Conservation (phyloP, 2,888 invertebrate species). For the Cheilosia vulpina region DNA sequence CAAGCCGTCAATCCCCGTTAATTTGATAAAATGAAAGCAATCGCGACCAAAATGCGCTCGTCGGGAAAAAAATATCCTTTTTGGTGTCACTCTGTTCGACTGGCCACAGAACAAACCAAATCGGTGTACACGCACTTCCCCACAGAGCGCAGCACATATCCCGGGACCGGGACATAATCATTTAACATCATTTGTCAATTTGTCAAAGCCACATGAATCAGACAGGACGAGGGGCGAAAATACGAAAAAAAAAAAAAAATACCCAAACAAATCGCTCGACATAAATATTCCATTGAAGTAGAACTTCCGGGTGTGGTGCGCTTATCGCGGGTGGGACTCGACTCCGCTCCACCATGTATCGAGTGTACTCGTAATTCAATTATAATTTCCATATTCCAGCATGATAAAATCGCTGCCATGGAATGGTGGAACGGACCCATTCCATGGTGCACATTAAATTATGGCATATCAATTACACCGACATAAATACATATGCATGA, state of each 20-base stretch:
- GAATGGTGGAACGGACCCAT: neutral
- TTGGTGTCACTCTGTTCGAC: slow-evolving; percentile 34
- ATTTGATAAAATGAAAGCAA: slow-evolving; percentile 46
- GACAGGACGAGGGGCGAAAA: slow-evolving; percentile 34
- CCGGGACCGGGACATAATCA: slow-evolving; percentile 64
- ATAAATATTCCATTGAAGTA: slow-evolving; percentile 53
- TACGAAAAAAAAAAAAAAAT: slow-evolving; percentile 8
- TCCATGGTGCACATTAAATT: slow-evolving; percentile 43
- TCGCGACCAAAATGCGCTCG: slow-evolving; percentile 12
- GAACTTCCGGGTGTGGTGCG: slow-evolving; percentile 12
- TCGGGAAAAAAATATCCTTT: slow-evolving; percentile 11
- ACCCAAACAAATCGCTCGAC: slow-evolving; percentile 25
- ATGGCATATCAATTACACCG: slow-evolving; percentile 67
- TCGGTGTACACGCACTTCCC: slow-evolving; percentile 18
- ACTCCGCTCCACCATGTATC: slow-evolving; percentile 3
- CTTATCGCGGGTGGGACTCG: slow-evolving; percentile 1
- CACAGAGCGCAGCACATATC: slow-evolving; percentile 31
- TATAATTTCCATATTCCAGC: slow-evolving; percentile 72
- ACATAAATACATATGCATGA: slow-evolving; percentile 55
- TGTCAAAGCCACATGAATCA: slow-evolving; percentile 62
- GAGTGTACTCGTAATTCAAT: slow-evolving; percentile 59
- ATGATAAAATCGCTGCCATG: slow-evolving; percentile 50
- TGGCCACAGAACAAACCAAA: slow-evolving; percentile 45
- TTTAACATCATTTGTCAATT: slow-evolving; percentile 71
- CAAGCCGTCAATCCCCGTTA: slow-evolving; percentile 27